Percentiles rank a stretch among this genome's conserved stretches.
These are phyloP conservation scores for Sepioteuthis lessoniana DNA, from an alignment of 2,888 invertebrate species.

Conservation along the genomic window DNA sequence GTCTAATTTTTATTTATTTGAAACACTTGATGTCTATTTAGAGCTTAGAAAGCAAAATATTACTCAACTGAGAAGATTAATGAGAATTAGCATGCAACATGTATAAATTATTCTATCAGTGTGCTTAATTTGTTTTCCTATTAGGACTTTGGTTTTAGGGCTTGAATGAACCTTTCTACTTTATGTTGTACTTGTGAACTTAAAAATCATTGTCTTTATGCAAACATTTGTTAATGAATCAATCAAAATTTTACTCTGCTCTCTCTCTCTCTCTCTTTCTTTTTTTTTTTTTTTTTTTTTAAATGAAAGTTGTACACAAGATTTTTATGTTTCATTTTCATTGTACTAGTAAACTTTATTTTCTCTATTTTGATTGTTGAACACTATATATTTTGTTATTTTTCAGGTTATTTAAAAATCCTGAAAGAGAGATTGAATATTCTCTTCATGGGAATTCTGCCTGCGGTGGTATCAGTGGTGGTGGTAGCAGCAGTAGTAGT, in stretches of 20 bases:
- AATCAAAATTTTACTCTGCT: too few relatives aligned
- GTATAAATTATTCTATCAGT: too few relatives aligned
- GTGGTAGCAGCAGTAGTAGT: neutral
- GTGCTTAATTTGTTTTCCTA: too few relatives aligned
- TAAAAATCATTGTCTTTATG: neutral
- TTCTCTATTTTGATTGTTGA: neutral
- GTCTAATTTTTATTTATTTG: too few relatives aligned
- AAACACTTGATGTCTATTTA: too few relatives aligned
- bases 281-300: too few relatives aligned
- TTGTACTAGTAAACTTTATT: neutral
- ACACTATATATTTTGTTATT: neutral
- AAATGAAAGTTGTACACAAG: neutral
- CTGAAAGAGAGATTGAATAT: neutral
- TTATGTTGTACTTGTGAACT: neutral
- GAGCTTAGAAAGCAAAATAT: too few relatives aligned
- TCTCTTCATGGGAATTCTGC: neutral
- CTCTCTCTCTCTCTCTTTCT: too few relatives aligned
- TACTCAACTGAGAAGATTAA: too few relatives aligned
- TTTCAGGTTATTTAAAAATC: constrained; percentile 41
- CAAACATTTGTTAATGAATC: neutral
- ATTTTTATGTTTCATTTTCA: neutral
- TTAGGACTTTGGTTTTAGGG: too few relatives aligned
- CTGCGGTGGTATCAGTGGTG: constrained; percentile 38
- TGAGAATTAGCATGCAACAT: too few relatives aligned
- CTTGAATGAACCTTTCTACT: too few relatives aligned